Percentiles rank a stretch among this genome's conserved stretches.
phyloP scores from a whole-genome alignment of 2,888 invertebrate genomes.

The Falcaria lacertinaria region DNA sequence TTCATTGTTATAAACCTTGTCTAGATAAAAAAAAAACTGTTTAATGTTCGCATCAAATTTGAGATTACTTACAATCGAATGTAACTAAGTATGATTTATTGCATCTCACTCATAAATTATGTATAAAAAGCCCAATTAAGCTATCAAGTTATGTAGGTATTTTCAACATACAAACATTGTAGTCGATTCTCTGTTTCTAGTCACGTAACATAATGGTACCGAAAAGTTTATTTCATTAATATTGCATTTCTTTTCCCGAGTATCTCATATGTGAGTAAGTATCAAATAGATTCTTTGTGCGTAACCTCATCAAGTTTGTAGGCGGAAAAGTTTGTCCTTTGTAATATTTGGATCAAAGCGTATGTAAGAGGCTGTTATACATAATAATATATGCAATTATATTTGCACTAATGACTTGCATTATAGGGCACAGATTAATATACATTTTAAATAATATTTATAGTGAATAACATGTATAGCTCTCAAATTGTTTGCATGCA shows the following conservation, averaged over 20 bases:
- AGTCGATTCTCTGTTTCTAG: slow-evolving; percentile 23
- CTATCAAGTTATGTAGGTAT: too few species aligned
- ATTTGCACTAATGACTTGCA: background rate
- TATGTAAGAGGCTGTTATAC: background rate
- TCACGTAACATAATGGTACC: slow-evolving; percentile 32
- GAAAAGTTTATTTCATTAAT: slow-evolving; percentile 32
- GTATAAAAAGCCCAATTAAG: too few species aligned
- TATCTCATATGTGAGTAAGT: slow-evolving; percentile 9
- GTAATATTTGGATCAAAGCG: background rate
- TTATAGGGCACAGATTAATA: background rate
- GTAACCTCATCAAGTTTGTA: slow-evolving; percentile 15
- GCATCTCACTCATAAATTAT: too few species aligned
- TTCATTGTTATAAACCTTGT: too few species aligned
- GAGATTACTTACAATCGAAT: too few species aligned
- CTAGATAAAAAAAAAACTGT: too few species aligned
- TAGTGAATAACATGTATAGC: too few species aligned
- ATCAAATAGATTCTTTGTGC: slow-evolving; percentile 13
- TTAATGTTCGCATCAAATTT: too few species aligned
- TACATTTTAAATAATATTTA: too few species aligned
- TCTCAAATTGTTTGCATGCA: too few species aligned
- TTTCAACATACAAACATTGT: slow-evolving; percentile 17
- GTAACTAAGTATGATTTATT: too few species aligned
- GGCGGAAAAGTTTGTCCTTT: background rate
- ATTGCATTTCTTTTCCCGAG: slow-evolving; percentile 15
- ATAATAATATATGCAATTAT: background rate